These are phyloP conservation scores for Dendroctonus valens DNA, from an alignment of 1,140 invertebrate genomes.

Conservation along the genomic window DNA sequence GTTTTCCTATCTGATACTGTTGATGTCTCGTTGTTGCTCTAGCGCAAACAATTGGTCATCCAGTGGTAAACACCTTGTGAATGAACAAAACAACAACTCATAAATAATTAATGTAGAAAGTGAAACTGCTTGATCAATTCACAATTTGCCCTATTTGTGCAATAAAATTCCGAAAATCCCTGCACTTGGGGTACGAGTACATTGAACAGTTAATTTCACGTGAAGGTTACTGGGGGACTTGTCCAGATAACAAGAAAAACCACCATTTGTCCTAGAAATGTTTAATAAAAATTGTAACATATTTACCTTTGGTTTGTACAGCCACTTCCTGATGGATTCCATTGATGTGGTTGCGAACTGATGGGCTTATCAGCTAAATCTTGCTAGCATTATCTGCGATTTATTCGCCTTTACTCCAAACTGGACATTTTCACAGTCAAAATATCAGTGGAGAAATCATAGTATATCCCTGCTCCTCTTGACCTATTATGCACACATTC, in stretches of 20 bases:
- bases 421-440: neutral
- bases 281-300: neutral
- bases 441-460: constrained; percentile 2
- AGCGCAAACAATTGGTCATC: too few species aligned
- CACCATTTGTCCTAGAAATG: constrained; percentile 15
- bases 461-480: constrained; percentile 24
- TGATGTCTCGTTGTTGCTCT: too few species aligned
- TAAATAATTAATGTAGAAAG: constrained; percentile 26
- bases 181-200: neutral
- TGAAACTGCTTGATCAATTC: constrained; percentile 28
- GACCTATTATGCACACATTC: constrained; percentile 15
- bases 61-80: neutral
- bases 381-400: constrained; percentile 7
- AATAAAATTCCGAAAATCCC: neutral
- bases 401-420: neutral
- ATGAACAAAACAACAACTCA: constrained; percentile 16
- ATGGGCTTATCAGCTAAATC: constrained; percentile 9
- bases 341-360: constrained; percentile 51
- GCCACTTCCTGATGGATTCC: constrained; percentile 89
- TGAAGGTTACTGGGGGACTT: constrained; percentile 8
- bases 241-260: neutral
- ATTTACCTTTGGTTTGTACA: constrained; percentile 85
- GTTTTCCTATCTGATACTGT: too few species aligned
- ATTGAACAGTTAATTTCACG: neutral
- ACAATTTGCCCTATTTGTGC: constrained; percentile 20